Percentiles rank a stretch among this genome's conserved stretches.
Conservation (phyloP, 2,888 invertebrate species). For the Philonicus albiceps region DNA sequence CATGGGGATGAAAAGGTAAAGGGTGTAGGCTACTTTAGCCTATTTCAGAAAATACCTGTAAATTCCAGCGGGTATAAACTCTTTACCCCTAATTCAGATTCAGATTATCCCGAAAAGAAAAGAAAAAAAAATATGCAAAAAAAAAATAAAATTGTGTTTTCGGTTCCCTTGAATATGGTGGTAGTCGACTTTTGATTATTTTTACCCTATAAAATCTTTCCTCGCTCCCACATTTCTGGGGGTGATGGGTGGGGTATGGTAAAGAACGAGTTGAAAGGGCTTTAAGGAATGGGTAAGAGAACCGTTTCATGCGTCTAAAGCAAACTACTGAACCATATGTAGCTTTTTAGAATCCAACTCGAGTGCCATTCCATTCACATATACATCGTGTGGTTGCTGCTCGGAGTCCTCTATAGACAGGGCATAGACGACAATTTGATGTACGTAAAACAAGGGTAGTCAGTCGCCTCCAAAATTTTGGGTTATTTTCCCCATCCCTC, state of each 20-base stretch:
- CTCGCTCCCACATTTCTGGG: not conserved
- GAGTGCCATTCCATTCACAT: not conserved
- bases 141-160: not conserved
- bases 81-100: too few species aligned
- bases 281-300: not conserved
- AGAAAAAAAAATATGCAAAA: too few species aligned
- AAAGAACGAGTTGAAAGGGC: too few species aligned
- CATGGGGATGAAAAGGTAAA: too few species aligned
- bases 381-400: not conserved
- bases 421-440: conserved; percentile 27
- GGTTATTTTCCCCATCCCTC: conserved; percentile 8
- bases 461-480: conserved; percentile 22
- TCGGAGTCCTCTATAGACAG: conserved; percentile 17
- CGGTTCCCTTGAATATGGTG: not conserved
- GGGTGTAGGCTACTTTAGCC: not conserved
- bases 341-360: not conserved
- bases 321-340: conserved; percentile 32
- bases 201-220: not conserved
- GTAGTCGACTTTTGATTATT: not conserved
- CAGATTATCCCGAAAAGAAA: too few species aligned
- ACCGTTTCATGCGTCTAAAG: not conserved
- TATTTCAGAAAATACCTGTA: not conserved
- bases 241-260: too few species aligned
- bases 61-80: not conserved
- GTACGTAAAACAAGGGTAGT: conserved; percentile 10